phyloP scores from a whole-genome alignment of 2,113 vertebrate species.

The Ctenomys sociabilis region DNA sequence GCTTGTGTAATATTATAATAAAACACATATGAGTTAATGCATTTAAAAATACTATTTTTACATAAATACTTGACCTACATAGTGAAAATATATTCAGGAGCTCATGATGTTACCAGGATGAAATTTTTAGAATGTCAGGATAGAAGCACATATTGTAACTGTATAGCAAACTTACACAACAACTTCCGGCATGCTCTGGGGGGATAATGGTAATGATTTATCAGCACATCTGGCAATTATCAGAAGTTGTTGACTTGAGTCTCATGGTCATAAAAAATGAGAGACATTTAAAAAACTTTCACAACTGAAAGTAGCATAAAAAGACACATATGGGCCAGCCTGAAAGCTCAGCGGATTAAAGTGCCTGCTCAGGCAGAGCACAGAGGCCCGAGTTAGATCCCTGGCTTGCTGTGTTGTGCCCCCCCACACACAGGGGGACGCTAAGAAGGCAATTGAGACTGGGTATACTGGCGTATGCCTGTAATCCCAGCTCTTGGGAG shows the following conservation, averaged over 20 bases:
- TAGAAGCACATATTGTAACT: not conserved
- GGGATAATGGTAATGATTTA: not conserved
- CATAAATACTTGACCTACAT: not conserved
- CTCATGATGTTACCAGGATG: not conserved
- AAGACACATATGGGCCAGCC: not conserved
- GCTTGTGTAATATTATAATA: not conserved
- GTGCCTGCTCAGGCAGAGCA: too few relatives aligned
- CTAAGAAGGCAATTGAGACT: too few relatives aligned
- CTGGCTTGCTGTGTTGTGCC: too few relatives aligned
- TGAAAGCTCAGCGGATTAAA: too few relatives aligned
- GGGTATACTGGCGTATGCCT: too few relatives aligned
- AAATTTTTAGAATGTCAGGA: not conserved
- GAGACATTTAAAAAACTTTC: not conserved
- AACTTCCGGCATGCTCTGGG: not conserved
- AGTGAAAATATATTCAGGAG: not conserved
- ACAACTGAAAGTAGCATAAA: not conserved
- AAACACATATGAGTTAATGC: not conserved
- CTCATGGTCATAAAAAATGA: not conserved
- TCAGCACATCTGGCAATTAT: too few relatives aligned
- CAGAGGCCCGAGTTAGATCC: too few relatives aligned
- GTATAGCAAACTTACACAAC: not conserved
- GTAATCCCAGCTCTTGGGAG: too few relatives aligned
- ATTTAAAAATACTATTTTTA: not conserved
- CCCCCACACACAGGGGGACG: fast-evolving
- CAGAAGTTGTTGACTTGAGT: not conserved